Conservation (phyloP, 2,113 vertebrate genomes). For the Hippocampus comes region DNA sequence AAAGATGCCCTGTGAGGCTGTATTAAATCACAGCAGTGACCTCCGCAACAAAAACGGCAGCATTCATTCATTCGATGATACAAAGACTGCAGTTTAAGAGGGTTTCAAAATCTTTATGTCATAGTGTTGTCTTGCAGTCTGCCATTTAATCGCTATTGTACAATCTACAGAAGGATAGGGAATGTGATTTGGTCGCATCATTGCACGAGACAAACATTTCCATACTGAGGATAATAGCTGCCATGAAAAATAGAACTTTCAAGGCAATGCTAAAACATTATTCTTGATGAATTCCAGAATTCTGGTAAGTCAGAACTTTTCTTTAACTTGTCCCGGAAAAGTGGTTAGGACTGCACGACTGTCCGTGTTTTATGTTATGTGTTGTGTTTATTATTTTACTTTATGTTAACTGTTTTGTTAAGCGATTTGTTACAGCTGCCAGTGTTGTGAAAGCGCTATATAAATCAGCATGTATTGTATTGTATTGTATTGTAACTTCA, state of each 20-base stretch:
- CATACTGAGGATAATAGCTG: not conserved
- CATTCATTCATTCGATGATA: constrained; percentile 25
- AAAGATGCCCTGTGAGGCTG: constrained; percentile 13
- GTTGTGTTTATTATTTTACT: too few relatives aligned
- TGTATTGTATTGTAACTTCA: too few relatives aligned
- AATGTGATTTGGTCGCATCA: constrained; percentile 12
- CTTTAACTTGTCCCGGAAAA: too few relatives aligned
- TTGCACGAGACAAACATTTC: constrained; percentile 53
- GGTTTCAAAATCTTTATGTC: constrained; percentile 46
- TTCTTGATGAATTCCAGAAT: not conserved
- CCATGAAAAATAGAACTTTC: not conserved
- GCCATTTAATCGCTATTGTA: constrained; percentile 39
- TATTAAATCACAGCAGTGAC: constrained; percentile 30
- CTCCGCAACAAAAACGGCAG: constrained; percentile 3
- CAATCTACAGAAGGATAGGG: constrained; percentile 12
- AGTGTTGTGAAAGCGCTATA: too few relatives aligned
- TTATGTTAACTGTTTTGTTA: too few relatives aligned
- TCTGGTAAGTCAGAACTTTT: not conserved
- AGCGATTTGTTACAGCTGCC: too few relatives aligned
- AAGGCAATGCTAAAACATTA: not conserved
- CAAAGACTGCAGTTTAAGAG: constrained; percentile 23
- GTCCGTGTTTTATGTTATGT: too few relatives aligned
- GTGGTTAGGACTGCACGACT: too few relatives aligned
- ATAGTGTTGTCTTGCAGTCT: constrained; percentile 14
- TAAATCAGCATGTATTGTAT: too few relatives aligned